phyloP scores from a whole-genome alignment of 2,888 invertebrate species.

The Steinernema scapterisci region DNA sequence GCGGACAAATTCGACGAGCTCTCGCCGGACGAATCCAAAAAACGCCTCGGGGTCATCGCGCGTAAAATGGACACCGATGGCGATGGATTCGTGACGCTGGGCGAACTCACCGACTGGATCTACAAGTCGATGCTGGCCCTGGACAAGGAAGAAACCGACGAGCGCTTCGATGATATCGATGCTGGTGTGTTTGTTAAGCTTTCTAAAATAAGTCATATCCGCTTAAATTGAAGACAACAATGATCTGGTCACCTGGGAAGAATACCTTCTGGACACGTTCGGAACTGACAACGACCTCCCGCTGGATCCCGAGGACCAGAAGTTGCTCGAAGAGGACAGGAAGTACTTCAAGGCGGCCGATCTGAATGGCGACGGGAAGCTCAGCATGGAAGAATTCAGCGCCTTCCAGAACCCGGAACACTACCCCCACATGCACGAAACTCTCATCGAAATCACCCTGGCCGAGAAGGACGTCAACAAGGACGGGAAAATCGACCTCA shows the following conservation, averaged over 20 bases:
- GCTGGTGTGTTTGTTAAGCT: slow-evolving; percentile 66
- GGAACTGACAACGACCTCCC: slow-evolving; percentile 74
- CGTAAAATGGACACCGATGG: slow-evolving; percentile 85
- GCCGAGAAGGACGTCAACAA: slow-evolving; percentile 82
- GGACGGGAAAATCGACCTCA: slow-evolving; percentile 83
- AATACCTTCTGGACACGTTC: slow-evolving; percentile 86
- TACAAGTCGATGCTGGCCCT: slow-evolving; percentile 81
- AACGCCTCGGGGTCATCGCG: slow-evolving; percentile 78
- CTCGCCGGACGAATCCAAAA: slow-evolving; percentile 83
- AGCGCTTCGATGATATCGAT: slow-evolving; percentile 74
- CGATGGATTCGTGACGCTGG: slow-evolving; percentile 77
- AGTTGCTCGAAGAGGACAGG: slow-evolving; percentile 78
- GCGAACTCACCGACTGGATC: slow-evolving; percentile 82
- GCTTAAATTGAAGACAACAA: slow-evolving; percentile 74
- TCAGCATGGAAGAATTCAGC: slow-evolving; percentile 81
- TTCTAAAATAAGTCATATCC: not conserved
- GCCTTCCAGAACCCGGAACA: slow-evolving; percentile 93
- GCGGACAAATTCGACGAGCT: slow-evolving; percentile 89
- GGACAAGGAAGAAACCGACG: slow-evolving; percentile 67
- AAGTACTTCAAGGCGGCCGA: slow-evolving; percentile 82
- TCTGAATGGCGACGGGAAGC: slow-evolving; percentile 78
- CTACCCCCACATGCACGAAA: slow-evolving; percentile 78
- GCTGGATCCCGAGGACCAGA: slow-evolving; percentile 55
- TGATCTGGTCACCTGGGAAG: slow-evolving; percentile 83
- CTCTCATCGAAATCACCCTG: slow-evolving; percentile 73